These are phyloP conservation scores for Ivindomyrus marchei DNA, from an alignment of 2,113 vertebrate species.

Conservation along the genomic window DNA sequence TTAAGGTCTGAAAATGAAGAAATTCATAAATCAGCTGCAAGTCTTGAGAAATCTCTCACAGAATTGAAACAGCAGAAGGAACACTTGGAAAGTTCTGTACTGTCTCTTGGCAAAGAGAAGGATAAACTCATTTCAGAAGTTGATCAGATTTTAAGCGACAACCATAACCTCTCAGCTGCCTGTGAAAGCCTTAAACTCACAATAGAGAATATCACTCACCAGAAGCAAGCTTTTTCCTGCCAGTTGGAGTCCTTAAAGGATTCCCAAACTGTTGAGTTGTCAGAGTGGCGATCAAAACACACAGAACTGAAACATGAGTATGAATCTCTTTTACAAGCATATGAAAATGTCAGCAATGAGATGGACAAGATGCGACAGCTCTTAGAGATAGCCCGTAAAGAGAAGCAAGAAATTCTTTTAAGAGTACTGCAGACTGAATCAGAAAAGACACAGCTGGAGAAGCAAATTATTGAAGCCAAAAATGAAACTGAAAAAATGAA, in stretches of 20 bases:
- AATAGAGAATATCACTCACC: constrained; percentile 77
- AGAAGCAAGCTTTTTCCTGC: constrained; percentile 78
- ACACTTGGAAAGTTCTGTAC: constrained; percentile 39
- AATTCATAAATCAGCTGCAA: constrained; percentile 38
- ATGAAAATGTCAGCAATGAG: constrained; percentile 77
- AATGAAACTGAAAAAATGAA: constrained; percentile 59
- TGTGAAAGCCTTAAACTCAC: constrained; percentile 80
- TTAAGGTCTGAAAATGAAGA: constrained; percentile 50
- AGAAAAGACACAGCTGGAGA: constrained; percentile 53
- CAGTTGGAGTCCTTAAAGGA: constrained; percentile 77
- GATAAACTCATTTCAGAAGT: constrained; percentile 51
- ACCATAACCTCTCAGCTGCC: constrained; percentile 67
- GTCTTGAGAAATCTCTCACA: constrained; percentile 44
- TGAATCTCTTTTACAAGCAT: constrained; percentile 74
- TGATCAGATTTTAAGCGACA: constrained; percentile 60
- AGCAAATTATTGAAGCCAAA: constrained; percentile 44
- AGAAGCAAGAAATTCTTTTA: constrained; percentile 66
- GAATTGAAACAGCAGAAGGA: constrained; percentile 47
- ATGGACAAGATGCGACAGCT: constrained; percentile 79
- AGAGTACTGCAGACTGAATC: constrained; percentile 53
- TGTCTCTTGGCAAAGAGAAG: constrained; percentile 41
- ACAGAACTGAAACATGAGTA: constrained; percentile 76
- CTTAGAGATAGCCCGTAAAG: constrained; percentile 65
- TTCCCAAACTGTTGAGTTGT: constrained; percentile 75
- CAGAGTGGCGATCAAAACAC: constrained; percentile 76